Evolutionary conservation across 53 echinoderm and acorn worm species (phyloP).

Genomic region (Henricia sp.): DNA sequence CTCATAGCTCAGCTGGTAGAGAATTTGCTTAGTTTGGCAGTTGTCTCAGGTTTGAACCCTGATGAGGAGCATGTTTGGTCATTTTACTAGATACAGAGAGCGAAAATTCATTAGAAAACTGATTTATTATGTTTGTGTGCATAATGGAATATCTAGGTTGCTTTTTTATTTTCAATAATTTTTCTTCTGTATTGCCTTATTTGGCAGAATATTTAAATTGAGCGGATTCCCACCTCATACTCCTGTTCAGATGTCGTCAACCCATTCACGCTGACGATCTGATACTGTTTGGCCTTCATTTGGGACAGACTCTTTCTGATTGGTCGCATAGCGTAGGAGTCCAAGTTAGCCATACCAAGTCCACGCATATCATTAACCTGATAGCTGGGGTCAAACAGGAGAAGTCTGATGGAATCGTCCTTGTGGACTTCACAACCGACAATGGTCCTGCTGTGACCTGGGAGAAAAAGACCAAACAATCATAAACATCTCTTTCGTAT

Average conservation of each 20-base stretch:
- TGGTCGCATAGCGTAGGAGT: conserved; percentile 72
- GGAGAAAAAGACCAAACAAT: neutral
- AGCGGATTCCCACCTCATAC: conserved; percentile 71
- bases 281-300: conserved; percentile 93
- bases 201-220: neutral
- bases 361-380: conserved; percentile 57
- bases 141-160: neutral
- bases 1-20: no score
- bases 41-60: neutral
- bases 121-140: neutral
- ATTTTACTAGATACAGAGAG: neutral
- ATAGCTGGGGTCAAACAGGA: conserved; percentile 92
- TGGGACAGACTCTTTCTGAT: conserved; percentile 84
- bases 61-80: no score
- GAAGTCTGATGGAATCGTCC: conserved; percentile 78
- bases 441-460: conserved; percentile 97
- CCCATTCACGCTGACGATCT: conserved; percentile 86
- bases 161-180: neutral
- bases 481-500: no score
- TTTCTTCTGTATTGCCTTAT: neutral
- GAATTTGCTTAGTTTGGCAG: neutral
- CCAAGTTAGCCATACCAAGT: conserved; percentile 71
- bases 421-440: conserved; percentile 92
- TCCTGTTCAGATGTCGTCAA: conserved; percentile 73
- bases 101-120: neutral